Base-by-base conservation (phyloP, 2,888 invertebrate genomes). In the Petrophora chlorosata region DNA sequence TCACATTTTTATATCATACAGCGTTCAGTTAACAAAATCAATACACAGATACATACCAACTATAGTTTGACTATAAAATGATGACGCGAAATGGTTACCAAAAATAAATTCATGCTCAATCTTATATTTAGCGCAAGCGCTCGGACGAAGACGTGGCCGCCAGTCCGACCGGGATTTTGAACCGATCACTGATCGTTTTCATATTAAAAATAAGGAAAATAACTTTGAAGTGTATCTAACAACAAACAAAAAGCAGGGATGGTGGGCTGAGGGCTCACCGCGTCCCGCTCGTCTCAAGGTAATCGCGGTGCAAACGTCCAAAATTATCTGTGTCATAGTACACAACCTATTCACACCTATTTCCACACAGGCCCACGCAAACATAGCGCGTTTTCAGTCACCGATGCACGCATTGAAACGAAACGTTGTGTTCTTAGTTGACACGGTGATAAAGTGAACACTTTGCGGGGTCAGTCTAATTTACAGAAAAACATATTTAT, bases 101-200 rank as follows among this genome's bases (percentile, higher is more conserved):
- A 86, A 90, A 90, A 91, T 90, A 90, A 83, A 86, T 86, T 76
- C 77, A 88, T 78, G 86, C 88, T 85, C 87, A 80, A 80, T 84
- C 69, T 82, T 91, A 91, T 90, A 89, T 90, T 90, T 91, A 91
- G 90, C 83, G 67, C 85, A 81, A 78, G 76, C 81, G 86, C 81
- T 77, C 82, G 74, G 74, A 79, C 77, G 73, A 71, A 80, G 79
- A 74, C 75, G 79, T 66, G 76, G 65, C 78, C 72, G 81, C 75
- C 89, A 90, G 90, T 90, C 85, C 80, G 79, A 81, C 85, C 70
- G 81, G 80, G 89, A 82, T 82, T 86, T 80, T 82, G 82, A 79
- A 74, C 79, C 77, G 89, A 82, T 82, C 84, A 72, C 79, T 73
- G 79, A 88, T 85, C 78, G 70, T 73, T 81, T 79, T 67, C 56